Conservation (phyloP, 64 coral and sea anemone species). For the Platygyra sinensis region DNA sequence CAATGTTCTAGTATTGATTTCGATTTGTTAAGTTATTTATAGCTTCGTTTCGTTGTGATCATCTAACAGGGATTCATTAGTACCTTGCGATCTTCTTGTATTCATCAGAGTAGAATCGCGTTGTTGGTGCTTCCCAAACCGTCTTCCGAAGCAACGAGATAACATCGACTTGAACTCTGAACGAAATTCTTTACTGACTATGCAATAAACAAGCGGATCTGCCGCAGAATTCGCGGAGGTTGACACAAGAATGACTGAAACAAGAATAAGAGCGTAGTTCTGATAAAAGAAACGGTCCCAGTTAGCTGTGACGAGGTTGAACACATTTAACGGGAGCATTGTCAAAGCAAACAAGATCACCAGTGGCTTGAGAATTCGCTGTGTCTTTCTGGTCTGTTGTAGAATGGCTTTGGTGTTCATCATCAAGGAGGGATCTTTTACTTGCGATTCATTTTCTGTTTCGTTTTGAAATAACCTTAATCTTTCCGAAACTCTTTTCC, state of each 20-base stretch:
- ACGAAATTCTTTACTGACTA: slow-evolving; percentile 50
- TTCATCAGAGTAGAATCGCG: not conserved
- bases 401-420: slow-evolving; percentile 21
- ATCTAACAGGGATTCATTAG: not conserved
- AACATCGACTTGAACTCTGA: not conserved
- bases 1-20: no score
- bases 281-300: not conserved
- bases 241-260: not conserved
- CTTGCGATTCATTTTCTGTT: no score
- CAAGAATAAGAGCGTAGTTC: not conserved
- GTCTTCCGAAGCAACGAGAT: not conserved
- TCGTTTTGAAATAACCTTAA: not conserved
- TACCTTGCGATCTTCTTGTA: not conserved
- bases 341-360: slow-evolving; percentile 45
- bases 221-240: slow-evolving; percentile 26
- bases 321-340: no score
- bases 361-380: slow-evolving; percentile 47
- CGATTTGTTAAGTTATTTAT: not conserved
- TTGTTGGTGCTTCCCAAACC: not conserved
- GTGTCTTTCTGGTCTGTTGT: slow-evolving; percentile 49
- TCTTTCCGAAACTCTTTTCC: not conserved
- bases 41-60: not conserved
- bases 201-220: slow-evolving; percentile 56
- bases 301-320: not conserved
- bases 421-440: not conserved